phyloP scores from a whole-genome alignment of 2,797 vertebrate genomes.

The Phataginus tetradactyla region DNA sequence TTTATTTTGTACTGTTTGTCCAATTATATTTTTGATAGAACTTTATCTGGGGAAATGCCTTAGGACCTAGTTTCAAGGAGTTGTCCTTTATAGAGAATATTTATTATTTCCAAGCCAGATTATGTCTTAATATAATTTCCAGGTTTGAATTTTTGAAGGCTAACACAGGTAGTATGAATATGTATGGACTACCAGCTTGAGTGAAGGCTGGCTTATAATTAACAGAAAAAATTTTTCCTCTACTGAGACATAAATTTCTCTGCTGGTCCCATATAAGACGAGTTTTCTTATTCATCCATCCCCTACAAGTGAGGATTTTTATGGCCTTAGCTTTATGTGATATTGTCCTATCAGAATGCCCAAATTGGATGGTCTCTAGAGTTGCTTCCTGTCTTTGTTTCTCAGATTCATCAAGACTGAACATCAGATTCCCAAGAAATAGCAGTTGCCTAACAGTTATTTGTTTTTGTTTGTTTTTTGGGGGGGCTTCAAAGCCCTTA shows the following conservation, averaged over 20 bases:
- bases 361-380: background rate
- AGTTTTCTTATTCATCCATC: background rate
- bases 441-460: background rate
- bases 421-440: background rate
- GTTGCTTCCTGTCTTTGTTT: background rate
- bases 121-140: conserved; percentile 17
- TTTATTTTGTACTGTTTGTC: background rate
- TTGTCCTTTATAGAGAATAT: background rate
- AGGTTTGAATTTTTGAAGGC: background rate
- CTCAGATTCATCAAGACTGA: background rate
- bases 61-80: background rate
- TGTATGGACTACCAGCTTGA: background rate
- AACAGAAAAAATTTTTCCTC: background rate
- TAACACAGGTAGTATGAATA: background rate
- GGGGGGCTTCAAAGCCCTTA: background rate
- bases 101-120: background rate
- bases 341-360: background rate
- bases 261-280: background rate
- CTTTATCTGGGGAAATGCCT: background rate
- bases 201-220: background rate
- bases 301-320: background rate
- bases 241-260: background rate
- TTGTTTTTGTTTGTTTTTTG: conserved; percentile 2
- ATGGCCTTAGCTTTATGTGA: background rate
- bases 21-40: background rate